Percentiles rank a stretch among this genome's conserved stretches.
Conservation (phyloP, 2,113 vertebrate species). For the Puntigrus tetrazona region DNA sequence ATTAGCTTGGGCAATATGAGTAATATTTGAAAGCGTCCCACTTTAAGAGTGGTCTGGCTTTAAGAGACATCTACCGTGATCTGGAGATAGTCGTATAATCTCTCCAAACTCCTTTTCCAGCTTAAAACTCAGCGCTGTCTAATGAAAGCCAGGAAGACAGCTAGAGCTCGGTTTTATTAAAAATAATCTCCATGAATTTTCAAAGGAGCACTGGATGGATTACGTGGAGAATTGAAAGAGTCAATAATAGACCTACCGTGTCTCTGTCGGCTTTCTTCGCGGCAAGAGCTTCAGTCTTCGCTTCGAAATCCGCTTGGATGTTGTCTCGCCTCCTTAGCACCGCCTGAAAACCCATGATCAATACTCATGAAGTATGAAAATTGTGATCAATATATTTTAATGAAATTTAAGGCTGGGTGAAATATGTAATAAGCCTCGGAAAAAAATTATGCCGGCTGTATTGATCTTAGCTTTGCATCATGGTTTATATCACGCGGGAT, state of each 20-base stretch:
- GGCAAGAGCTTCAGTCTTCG: conserved; percentile 81
- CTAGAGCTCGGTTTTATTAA: conserved; percentile 63
- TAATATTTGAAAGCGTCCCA: conserved; percentile 64
- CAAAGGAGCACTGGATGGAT: conserved; percentile 42
- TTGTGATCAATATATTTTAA: conserved; percentile 35
- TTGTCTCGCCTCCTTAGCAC: conserved; percentile 92
- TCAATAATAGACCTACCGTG: conserved; percentile 76
- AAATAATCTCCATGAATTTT: conserved; percentile 64
- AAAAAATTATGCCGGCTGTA: conserved; percentile 43
- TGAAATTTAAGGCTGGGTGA: conserved; percentile 15
- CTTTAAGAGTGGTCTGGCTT: conserved; percentile 39
- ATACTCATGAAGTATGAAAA: conserved; percentile 31
- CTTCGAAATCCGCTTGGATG: conserved; percentile 89
- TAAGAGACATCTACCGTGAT: conserved; percentile 47
- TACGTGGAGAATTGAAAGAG: conserved; percentile 7
- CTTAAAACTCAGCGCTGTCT: conserved; percentile 35
- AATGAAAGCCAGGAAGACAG: conserved; percentile 50
- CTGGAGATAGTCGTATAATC: conserved; percentile 66
- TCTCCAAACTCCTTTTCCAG: conserved; percentile 55
- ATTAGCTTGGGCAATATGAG: conserved; percentile 63
- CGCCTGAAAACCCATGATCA: conserved; percentile 70
- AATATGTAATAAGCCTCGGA: conserved; percentile 21
- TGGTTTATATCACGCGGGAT: neutral
- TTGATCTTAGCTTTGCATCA: conserved; percentile 31
- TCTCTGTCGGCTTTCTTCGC: conserved; percentile 81